Evolutionary conservation across 2,113 vertebrate species (phyloP).

Genomic region (Cepphus grylle): DNA sequence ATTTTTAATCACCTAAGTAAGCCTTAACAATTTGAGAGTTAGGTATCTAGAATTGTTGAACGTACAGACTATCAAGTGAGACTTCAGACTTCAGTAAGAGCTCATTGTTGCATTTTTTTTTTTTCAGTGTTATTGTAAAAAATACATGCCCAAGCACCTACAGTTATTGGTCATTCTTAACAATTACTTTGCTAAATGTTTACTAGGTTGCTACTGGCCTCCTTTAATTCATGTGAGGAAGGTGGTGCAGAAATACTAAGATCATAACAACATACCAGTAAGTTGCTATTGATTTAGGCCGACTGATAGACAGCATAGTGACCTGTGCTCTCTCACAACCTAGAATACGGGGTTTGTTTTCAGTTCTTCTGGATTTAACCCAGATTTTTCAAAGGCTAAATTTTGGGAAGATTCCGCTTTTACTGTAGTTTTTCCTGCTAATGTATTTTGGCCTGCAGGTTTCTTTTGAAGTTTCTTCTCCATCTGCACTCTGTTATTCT

Average conservation of each 20-base stretch:
- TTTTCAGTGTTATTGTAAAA: background rate
- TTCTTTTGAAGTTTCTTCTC: background rate
- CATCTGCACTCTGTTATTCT: background rate
- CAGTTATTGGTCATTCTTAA: background rate
- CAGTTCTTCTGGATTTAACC: background rate
- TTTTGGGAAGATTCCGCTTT: background rate
- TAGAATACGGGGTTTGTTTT: background rate
- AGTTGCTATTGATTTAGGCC: background rate
- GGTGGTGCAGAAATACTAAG: background rate
- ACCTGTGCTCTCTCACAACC: background rate
- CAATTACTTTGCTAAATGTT: background rate
- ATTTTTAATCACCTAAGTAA: background rate
- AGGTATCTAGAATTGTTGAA: background rate
- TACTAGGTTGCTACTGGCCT: background rate
- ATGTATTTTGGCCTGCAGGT: background rate
- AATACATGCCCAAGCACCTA: background rate
- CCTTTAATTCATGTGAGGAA: background rate
- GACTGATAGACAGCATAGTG: background rate
- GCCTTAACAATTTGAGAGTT: background rate
- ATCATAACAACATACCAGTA: background rate
- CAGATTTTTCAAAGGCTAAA: background rate
- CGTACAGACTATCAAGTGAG: background rate
- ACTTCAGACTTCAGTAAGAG: background rate
- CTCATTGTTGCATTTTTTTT: background rate
- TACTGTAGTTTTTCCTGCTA: background rate